phyloP scores from a whole-genome alignment of 2,797 vertebrate species.

The Cygnus olor region DNA sequence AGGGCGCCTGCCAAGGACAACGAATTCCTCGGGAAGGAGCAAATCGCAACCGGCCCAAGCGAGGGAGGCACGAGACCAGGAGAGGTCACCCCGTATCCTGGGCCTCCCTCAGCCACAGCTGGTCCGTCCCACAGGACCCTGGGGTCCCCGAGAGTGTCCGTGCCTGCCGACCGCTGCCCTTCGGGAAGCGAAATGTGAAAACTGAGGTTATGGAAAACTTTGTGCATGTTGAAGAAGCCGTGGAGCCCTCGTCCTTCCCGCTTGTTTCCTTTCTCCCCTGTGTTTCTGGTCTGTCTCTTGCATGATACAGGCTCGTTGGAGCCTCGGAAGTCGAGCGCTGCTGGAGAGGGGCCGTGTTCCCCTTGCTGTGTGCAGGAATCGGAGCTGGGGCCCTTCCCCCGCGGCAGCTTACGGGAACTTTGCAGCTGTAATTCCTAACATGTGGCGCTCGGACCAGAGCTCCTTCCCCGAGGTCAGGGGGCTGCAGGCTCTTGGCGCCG shows the following conservation, averaged over 20 bases:
- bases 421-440: constrained; percentile 25
- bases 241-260: fast-evolving
- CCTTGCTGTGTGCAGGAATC: not conserved
- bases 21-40: constrained; percentile 64
- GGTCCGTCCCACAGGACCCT: fast-evolving
- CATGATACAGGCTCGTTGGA: fast-evolving
- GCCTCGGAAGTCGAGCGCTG: fast-evolving
- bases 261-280: not conserved
- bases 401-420: not conserved
- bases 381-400: constrained; percentile 9
- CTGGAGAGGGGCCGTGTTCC: not conserved
- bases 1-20: constrained; percentile 46
- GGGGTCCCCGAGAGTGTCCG: fast-evolving
- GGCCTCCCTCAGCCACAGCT: not conserved
- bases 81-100: constrained; percentile 17
- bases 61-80: constrained; percentile 44
- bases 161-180: not conserved
- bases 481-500: not conserved
- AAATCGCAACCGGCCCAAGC: constrained; percentile 17
- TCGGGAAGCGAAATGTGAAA: not conserved
- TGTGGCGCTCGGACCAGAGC: not conserved
- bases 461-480: not conserved
- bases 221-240: not conserved
- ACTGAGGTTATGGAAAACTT: constrained; percentile 32
- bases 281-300: not conserved